Conservation (phyloP, 2,113 vertebrate species). For the Anolis sagrei region DNA sequence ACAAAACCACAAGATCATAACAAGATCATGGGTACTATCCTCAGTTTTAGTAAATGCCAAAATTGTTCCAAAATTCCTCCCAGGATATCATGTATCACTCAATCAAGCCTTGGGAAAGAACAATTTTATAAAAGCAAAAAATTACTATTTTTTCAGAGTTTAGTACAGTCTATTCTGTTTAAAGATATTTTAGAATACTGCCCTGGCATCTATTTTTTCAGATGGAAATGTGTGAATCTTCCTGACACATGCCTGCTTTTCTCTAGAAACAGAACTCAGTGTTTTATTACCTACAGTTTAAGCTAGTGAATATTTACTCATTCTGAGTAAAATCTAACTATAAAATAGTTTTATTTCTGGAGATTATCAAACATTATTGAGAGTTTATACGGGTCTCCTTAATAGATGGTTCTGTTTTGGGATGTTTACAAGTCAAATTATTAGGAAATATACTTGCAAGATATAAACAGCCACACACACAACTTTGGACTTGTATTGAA, state of each 20-base stretch:
- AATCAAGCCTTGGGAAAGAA: slow-evolving; percentile 49
- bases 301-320: neutral
- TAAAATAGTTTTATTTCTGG: slow-evolving; percentile 12
- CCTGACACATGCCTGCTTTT: neutral
- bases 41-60: slow-evolving; percentile 57
- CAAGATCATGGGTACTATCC: slow-evolving; percentile 48
- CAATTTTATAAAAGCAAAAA: slow-evolving; percentile 35
- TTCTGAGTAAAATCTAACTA: neutral
- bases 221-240: neutral
- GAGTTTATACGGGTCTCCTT: neutral
- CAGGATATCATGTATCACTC: slow-evolving; percentile 60
- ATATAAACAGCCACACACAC: neutral
- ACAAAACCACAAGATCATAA: slow-evolving; percentile 29
- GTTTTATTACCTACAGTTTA: neutral
- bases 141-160: neutral
- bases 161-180: slow-evolving; percentile 18
- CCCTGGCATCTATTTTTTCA: neutral
- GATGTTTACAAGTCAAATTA: slow-evolving; percentile 12
- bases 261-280: neutral
- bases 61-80: slow-evolving; percentile 52
- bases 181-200: slow-evolving; percentile 20
- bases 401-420: slow-evolving; percentile 1
- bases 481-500: neutral
- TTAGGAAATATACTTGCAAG: slow-evolving; percentile 4
- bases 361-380: neutral